Evolutionary conservation across 2,888 invertebrate genomes (phyloP).

Genomic region (Gibbula magus): DNA sequence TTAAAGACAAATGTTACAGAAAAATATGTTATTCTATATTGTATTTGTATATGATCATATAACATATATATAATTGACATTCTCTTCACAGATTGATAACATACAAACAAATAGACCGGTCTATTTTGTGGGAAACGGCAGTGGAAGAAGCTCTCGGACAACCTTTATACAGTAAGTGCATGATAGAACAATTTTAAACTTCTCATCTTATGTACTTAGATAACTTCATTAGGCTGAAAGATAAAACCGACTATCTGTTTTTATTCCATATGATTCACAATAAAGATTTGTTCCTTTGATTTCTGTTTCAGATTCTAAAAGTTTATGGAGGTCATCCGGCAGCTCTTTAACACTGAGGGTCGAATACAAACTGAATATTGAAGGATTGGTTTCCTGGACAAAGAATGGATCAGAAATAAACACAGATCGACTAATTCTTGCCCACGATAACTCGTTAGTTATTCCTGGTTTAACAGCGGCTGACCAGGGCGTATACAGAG

Average conservation of each 20-base stretch:
- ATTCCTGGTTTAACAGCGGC: conserved; percentile 46
- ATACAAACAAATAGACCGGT: conserved; percentile 39
- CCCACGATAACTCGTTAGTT: conserved; percentile 51
- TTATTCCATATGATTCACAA: too few species aligned
- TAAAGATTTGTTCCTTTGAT: background rate
- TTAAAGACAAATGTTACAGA: too few species aligned
- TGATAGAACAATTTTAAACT: too few species aligned
- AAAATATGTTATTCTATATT: too few species aligned
- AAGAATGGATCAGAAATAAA: conserved; percentile 37
- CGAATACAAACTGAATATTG: conserved; percentile 47
- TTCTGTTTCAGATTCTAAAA: conserved; percentile 38
- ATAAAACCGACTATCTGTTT: background rate
- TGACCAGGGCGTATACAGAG: conserved; percentile 49
- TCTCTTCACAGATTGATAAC: conserved; percentile 41
- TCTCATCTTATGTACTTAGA: background rate
- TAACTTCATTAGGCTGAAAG: background rate
- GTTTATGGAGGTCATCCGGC: conserved; percentile 42
- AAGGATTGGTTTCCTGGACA: conserved; percentile 45
- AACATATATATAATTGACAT: background rate
- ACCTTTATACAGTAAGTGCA: conserved; percentile 40
- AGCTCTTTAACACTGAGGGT: conserved; percentile 43
- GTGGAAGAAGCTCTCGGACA: conserved; percentile 38
- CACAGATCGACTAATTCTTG: conserved; percentile 44
- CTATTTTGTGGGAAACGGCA: conserved; percentile 42
- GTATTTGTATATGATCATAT: too few species aligned